Conservation (phyloP, 2,797 vertebrate species). For the Labeo calbasu region DNA sequence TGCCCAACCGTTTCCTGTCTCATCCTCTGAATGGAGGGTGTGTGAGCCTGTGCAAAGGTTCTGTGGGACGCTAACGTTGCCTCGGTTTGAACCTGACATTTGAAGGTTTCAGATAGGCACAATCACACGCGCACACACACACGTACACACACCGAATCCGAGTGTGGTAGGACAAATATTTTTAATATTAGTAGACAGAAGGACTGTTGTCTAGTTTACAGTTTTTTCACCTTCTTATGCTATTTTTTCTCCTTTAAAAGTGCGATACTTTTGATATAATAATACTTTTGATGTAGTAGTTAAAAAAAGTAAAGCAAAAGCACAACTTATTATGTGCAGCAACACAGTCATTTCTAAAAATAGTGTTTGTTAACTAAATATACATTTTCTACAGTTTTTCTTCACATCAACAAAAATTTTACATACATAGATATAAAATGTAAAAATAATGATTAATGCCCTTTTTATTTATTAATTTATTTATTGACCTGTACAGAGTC, state of each 20-base stretch:
- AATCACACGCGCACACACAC: not conserved
- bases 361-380: not conserved
- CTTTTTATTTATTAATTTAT: too few species aligned
- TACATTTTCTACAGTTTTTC: not conserved
- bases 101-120: constrained; percentile 61
- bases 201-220: constrained; percentile 1
- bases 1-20: constrained; percentile 66
- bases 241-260: not conserved
- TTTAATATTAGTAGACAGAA: not conserved
- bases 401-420: too few species aligned
- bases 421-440: too few species aligned
- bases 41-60: constrained; percentile 62
- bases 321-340: too few species aligned
- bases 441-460: too few species aligned
- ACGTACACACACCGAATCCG: not conserved
- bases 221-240: not conserved
- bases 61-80: constrained; percentile 54
- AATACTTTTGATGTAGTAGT: not conserved
- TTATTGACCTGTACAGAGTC: too few species aligned
- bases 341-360: not conserved
- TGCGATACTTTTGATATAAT: not conserved
- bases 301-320: not conserved
- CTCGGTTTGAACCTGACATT: constrained; percentile 66
- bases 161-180: not conserved
- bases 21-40: constrained; percentile 71